phyloP scores from a whole-genome alignment of 2,888 invertebrate genomes.

The Scaptomyza flava region DNA sequence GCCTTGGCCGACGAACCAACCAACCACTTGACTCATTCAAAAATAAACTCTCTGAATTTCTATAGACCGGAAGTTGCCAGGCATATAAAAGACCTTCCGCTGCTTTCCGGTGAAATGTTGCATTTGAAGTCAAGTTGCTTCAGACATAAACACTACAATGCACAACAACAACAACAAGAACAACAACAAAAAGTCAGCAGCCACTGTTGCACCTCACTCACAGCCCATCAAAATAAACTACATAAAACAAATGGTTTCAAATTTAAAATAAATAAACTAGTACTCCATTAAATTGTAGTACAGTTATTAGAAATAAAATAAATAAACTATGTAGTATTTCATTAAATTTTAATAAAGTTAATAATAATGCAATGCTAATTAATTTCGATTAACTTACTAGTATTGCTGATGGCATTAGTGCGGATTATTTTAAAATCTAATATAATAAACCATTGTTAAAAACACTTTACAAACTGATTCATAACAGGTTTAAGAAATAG shows the following conservation, averaged over 20 bases:
- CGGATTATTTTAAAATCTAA: no score
- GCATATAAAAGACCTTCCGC: constrained; percentile 75
- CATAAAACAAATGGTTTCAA: neutral
- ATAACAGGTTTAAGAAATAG: no score
- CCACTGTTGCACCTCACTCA: constrained; percentile 41
- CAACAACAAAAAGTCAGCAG: constrained; percentile 23
- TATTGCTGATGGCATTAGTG: no score
- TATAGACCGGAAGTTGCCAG: constrained; percentile 74
- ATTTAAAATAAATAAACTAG: no score
- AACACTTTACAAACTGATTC: no score
- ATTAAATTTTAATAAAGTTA: no score
- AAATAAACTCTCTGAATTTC: constrained; percentile 51
- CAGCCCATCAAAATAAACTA: constrained; percentile 41
- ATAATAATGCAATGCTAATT: no score
- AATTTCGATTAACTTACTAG: no score
- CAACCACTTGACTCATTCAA: constrained; percentile 50
- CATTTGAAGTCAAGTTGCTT: constrained; percentile 65
- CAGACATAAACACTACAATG: constrained; percentile 65
- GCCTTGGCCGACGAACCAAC: constrained; percentile 32
- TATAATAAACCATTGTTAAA: no score
- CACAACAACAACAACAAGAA: constrained; percentile 45
- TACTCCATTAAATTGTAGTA: no score
- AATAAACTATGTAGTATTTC: no score
- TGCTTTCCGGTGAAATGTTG: constrained; percentile 78
- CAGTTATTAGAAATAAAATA: no score